Evolutionary conservation across 2,888 invertebrate genomes (phyloP), one percentile per base, ranked within the genome.

Genomic region (Protodeltote pygarga): DNA sequence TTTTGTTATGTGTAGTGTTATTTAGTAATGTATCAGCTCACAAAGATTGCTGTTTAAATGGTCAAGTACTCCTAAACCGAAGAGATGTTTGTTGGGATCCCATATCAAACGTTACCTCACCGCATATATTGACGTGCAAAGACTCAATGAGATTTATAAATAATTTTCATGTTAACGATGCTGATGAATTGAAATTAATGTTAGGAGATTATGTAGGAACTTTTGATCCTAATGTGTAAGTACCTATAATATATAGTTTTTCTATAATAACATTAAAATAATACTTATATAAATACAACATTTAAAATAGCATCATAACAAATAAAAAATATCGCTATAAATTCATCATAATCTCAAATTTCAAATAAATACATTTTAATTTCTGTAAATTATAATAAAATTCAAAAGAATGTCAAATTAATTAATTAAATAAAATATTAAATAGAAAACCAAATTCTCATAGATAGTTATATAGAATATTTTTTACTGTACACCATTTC

Each of bases 11-110:
- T 6, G n/a, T 34, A 11, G 31, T 37, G 19, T 11, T 28, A 2
- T 10, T 32, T 6, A 16, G 10, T 3, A 37, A 25, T 40, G 57
- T 51, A 14, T 28, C 28, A n/a, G 45, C 42, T 6, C 40, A 28
- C 5, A 38, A 19, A 2, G 27, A 41, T 0, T 82, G 82, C 34
- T 82, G 81, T 27, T 57, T 68, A 0, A 24, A 45, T 0, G 62
- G 60, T 1, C 49, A 68, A 21, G 66, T 50, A 0, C 3, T 75
- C 3, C 39, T 73, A 1, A 27, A 14, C 10, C 67, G 24, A 19
- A 52, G 11, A 6, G 58, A 64, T 2, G 39, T 45, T 0, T 83
- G 83, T 32, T 81, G 77, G 77, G 61, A 79, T 1, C 72, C 71
- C 0, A 44, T 25, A n/a, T 13, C 49, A 0, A 78, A 82, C 16